Evolutionary conservation across 2,888 invertebrate genomes (phyloP).

Genomic region (Formica aserva): DNA sequence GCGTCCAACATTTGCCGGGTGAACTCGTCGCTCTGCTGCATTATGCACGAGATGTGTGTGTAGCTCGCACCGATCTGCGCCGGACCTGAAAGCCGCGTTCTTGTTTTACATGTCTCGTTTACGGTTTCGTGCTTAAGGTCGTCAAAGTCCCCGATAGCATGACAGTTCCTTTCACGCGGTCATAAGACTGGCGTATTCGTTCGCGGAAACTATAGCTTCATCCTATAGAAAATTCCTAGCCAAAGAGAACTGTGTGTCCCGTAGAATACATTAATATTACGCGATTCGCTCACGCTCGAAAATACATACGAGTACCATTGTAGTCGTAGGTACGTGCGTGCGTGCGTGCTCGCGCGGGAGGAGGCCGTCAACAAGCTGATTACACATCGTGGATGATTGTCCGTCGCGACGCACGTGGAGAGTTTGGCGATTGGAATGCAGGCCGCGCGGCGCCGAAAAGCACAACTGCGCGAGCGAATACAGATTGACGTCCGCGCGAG

Average conservation of each 20-base stretch:
- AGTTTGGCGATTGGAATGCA: constrained; percentile 72
- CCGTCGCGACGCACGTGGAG: constrained; percentile 41
- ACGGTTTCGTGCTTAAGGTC: constrained; percentile 19
- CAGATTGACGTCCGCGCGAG: constrained; percentile 64
- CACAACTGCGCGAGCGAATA: constrained; percentile 76
- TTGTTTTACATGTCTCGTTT: constrained; percentile 68
- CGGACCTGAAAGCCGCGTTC: constrained; percentile 41
- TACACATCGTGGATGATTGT: constrained; percentile 60
- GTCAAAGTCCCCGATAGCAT: constrained; percentile 31
- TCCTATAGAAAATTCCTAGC: not conserved
- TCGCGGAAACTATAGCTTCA: not conserved
- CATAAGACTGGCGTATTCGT: not conserved
- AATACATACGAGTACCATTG: not conserved
- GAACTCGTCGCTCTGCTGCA: constrained; percentile 84
- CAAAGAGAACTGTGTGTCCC: not conserved
- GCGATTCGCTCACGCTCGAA: not conserved
- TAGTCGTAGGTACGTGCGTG: not conserved
- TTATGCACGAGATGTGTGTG: constrained; percentile 82
- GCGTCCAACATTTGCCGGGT: constrained; percentile 84
- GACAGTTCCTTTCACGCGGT: not conserved
- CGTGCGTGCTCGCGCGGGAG: not conserved
- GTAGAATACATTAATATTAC: not conserved
- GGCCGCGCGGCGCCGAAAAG: constrained; percentile 72
- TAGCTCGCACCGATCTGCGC: constrained; percentile 66
- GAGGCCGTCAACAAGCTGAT: constrained; percentile 58